A percentile compares a stretch with the other conserved stretches of the same genome.
These are phyloP conservation scores for Trichopoda pennipes DNA, from an alignment of 2,888 invertebrate genomes.

Conservation along the genomic window DNA sequence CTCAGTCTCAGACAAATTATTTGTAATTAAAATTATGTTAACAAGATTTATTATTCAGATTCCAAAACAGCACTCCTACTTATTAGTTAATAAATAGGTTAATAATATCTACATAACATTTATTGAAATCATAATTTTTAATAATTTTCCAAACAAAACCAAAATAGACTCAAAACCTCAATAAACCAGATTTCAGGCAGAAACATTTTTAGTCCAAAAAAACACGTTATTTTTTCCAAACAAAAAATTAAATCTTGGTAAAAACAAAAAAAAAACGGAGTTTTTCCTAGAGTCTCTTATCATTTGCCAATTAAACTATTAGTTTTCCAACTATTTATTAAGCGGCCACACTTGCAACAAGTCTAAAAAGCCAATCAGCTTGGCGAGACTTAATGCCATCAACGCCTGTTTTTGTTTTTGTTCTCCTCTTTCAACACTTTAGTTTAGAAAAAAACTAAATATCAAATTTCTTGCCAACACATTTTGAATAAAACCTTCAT, in stretches of 20 bases:
- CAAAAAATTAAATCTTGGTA: neutral
- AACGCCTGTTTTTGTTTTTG: constrained; percentile 1
- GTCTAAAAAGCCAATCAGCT: neutral
- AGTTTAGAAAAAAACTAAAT: neutral
- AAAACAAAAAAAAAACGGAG: neutral
- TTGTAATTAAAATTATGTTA: constrained; percentile 11
- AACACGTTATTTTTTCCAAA: neutral
- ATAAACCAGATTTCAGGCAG: neutral
- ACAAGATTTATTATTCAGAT: neutral
- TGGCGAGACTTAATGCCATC: neutral
- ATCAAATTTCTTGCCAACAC: constrained; percentile 17
- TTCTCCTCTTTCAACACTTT: neutral
- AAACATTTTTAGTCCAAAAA: neutral
- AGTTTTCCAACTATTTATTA: constrained; percentile 34
- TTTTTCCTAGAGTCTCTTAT: constrained; percentile 24
- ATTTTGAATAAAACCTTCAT: constrained; percentile 46
- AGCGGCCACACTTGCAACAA: constrained; percentile 10
- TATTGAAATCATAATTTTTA: constrained; percentile 35
- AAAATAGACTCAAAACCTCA: neutral
- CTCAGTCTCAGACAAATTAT: constrained; percentile 3
- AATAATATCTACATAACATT: constrained; percentile 12
- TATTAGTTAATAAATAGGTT: constrained; percentile 21
- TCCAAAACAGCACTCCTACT: constrained; percentile 33
- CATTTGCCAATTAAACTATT: constrained; percentile 63
- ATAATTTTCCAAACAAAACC: neutral